Evolutionary conservation across 2,113 vertebrate species (phyloP).

Genomic region (Urocynchramus pylzowi): DNA sequence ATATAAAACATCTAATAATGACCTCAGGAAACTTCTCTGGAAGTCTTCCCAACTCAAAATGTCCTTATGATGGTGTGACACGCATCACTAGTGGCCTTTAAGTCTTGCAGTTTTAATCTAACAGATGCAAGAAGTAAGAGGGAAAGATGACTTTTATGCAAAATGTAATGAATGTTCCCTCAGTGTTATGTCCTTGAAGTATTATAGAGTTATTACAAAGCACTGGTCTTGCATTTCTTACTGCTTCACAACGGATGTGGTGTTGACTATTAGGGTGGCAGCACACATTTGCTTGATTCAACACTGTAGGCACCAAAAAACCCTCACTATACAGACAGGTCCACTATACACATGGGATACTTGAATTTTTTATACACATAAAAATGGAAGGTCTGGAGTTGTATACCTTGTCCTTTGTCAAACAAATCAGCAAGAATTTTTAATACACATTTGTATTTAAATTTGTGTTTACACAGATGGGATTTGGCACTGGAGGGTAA

Average conservation of each 20-base stretch:
- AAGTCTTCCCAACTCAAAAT: neutral
- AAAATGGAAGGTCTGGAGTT: neutral
- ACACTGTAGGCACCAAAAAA: neutral
- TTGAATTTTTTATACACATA: neutral
- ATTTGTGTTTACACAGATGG: neutral
- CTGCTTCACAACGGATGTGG: neutral
- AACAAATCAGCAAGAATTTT: neutral
- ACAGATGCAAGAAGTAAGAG: neutral
- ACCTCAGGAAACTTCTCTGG: neutral
- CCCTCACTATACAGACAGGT: neutral
- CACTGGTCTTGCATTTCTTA: neutral
- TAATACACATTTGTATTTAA: neutral
- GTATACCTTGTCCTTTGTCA: neutral
- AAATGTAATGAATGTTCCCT: neutral
- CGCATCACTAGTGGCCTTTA: neutral
- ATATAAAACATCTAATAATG: neutral
- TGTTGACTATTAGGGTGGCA: neutral
- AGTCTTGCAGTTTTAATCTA: neutral
- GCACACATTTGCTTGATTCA: neutral
- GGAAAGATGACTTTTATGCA: neutral
- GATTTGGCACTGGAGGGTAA: neutral
- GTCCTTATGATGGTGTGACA: fast-evolving
- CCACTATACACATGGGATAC: no score
- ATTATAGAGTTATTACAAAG: neutral
- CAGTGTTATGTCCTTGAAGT: neutral